A percentile compares a stretch with the other conserved stretches of the same genome.
Evolutionary conservation across 2,113 vertebrate genomes (phyloP).

Genomic region (Erythrocercus mccallii): DNA sequence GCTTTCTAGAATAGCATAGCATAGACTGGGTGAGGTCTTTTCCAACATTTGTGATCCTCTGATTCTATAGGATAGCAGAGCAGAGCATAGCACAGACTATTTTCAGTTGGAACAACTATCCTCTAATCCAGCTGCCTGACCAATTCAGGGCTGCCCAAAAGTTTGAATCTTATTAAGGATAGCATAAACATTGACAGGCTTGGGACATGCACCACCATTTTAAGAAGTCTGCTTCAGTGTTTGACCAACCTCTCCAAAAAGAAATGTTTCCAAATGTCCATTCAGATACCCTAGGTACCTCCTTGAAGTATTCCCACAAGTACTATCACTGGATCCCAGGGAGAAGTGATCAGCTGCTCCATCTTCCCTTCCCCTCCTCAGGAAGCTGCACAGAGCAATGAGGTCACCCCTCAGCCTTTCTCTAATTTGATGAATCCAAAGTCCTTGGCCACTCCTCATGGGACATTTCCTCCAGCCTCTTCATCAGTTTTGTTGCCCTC

Average conservation of each 20-base stretch:
- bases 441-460: background rate
- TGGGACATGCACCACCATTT: background rate
- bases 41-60: background rate
- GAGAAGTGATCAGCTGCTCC: background rate
- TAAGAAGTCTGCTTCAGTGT: background rate
- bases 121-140: background rate
- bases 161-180: background rate
- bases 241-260: background rate
- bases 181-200: background rate
- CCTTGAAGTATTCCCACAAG: background rate
- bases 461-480: background rate
- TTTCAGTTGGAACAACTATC: background rate
- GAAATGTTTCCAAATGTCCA: background rate
- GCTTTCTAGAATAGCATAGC: background rate
- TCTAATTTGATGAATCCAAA: background rate
- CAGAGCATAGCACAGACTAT: background rate
- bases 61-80: background rate
- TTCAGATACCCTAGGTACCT: background rate
- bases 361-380: rapidly evolving
- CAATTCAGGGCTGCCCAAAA: background rate
- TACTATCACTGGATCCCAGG: background rate
- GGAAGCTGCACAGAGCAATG: background rate
- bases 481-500: background rate
- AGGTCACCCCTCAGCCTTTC: background rate
- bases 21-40: background rate